Evolutionary conservation across 2,797 vertebrate genomes (phyloP).

Genomic region (Pantherophis alleghaniensis): DNA sequence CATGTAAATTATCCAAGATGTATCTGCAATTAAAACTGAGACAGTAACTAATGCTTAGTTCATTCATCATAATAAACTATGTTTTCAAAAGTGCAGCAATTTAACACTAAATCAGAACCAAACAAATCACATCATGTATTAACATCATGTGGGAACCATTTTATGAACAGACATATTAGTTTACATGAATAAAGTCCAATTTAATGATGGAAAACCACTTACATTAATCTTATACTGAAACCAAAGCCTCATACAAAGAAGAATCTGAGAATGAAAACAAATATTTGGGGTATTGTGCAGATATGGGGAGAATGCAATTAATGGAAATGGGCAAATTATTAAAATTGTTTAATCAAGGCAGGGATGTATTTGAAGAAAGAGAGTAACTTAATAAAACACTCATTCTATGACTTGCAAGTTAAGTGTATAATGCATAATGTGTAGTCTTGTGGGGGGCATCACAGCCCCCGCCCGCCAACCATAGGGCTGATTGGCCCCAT

Average conservation of each 20-base stretch:
- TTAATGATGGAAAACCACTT: neutral
- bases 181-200: neutral
- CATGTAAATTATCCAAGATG: neutral
- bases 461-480: neutral
- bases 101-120: neutral
- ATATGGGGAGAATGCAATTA: neutral
- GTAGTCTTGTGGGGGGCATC: neutral
- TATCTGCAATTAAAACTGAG: neutral
- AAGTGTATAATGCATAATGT: neutral
- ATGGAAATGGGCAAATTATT: neutral
- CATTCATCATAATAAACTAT: neutral
- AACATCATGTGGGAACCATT: neutral
- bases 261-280: neutral
- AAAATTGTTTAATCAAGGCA: neutral
- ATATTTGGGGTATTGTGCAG: neutral
- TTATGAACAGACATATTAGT: neutral
- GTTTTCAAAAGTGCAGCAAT: neutral
- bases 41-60: neutral
- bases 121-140: neutral
- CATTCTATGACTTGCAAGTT: neutral
- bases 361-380: neutral
- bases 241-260: neutral
- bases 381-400: neutral
- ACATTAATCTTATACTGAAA: neutral
- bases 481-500: neutral